These are phyloP conservation scores for Cephus rjabovi DNA, from an alignment of 2,888 invertebrate species.

Conservation along the genomic window DNA sequence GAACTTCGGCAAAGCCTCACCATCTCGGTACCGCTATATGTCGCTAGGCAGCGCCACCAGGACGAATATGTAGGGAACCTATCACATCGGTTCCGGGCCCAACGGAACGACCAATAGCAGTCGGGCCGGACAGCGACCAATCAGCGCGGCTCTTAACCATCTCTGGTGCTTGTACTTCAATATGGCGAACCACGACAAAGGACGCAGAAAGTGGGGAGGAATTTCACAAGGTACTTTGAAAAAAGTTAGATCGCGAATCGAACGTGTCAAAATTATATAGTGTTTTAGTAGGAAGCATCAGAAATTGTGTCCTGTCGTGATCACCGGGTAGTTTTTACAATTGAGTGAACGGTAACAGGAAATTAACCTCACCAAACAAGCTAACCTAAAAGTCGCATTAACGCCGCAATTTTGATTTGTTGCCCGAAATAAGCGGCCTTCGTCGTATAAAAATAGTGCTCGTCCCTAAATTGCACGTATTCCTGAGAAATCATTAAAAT, in stretches of 20 bases:
- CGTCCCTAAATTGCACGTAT: background rate
- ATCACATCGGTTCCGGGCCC: too few species aligned
- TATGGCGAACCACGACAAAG: constrained; percentile 68
- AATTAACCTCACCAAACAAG: constrained; percentile 57
- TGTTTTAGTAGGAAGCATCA: background rate
- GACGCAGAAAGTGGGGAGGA: constrained; percentile 67
- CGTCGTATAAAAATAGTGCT: constrained; percentile 21
- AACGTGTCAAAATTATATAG: background rate
- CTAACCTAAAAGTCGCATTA: constrained; percentile 56
- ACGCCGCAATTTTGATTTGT: constrained; percentile 21
- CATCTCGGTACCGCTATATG: background rate
- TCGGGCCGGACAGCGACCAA: too few species aligned
- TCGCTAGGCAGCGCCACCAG: background rate
- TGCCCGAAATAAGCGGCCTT: constrained; percentile 20
- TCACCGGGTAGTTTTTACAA: constrained; percentile 11
- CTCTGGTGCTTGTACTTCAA: constrained; percentile 45
- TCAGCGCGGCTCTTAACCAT: too few species aligned
- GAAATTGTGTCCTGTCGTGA: background rate
- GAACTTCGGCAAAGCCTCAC: background rate
- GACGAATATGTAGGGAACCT: background rate
- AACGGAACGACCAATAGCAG: too few species aligned
- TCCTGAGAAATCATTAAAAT: constrained; percentile 11
- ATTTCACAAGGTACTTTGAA: constrained; percentile 63
- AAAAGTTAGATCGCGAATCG: background rate
- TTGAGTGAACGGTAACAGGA: constrained; percentile 14